These are phyloP conservation scores for Macroramphosus scolopax DNA, from an alignment of 2,797 vertebrate genomes.

Conservation along the genomic window DNA sequence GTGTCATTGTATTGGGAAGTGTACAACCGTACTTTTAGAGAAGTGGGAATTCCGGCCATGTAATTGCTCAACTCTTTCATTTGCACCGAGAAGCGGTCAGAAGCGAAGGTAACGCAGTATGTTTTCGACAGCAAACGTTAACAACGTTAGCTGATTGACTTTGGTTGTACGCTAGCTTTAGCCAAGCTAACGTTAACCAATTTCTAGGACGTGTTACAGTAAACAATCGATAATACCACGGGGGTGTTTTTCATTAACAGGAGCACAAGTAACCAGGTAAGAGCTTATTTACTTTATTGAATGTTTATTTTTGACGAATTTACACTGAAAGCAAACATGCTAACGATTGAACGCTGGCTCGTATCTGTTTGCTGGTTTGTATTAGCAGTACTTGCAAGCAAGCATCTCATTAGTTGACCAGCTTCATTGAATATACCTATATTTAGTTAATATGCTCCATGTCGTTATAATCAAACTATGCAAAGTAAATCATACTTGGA, in stretches of 20 bases:
- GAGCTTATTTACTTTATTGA: neutral
- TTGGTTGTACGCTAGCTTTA: slow-evolving; percentile 32
- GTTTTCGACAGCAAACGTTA: slow-evolving; percentile 52
- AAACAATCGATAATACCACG: slow-evolving; percentile 4
- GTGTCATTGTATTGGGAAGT: slow-evolving; percentile 12
- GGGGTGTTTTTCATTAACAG: neutral
- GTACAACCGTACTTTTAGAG: slow-evolving; percentile 9
- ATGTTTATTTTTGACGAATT: neutral
- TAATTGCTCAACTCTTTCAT: neutral
- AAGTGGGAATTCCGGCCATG: neutral
- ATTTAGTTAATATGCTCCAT: fast-evolving
- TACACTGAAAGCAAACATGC: slow-evolving; percentile 23
- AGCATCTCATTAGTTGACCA: slow-evolving; percentile 1
- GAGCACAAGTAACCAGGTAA: slow-evolving; percentile 21
- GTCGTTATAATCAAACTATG: fast-evolving
- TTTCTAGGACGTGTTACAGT: slow-evolving; percentile 20
- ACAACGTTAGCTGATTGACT: slow-evolving; percentile 53
- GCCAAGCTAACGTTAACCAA: slow-evolving; percentile 62
- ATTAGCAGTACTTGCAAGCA: slow-evolving; percentile 8
- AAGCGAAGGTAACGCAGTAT: slow-evolving; percentile 36
- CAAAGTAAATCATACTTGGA: fast-evolving
- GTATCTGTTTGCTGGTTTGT: slow-evolving; percentile 32
- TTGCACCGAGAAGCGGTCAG: slow-evolving; percentile 6
- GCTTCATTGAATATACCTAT: no score
- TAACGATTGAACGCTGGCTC: slow-evolving; percentile 40